These are phyloP conservation scores for Nerophis lumbriciformis DNA, from an alignment of 2,113 vertebrate species.

Conservation along the genomic window DNA sequence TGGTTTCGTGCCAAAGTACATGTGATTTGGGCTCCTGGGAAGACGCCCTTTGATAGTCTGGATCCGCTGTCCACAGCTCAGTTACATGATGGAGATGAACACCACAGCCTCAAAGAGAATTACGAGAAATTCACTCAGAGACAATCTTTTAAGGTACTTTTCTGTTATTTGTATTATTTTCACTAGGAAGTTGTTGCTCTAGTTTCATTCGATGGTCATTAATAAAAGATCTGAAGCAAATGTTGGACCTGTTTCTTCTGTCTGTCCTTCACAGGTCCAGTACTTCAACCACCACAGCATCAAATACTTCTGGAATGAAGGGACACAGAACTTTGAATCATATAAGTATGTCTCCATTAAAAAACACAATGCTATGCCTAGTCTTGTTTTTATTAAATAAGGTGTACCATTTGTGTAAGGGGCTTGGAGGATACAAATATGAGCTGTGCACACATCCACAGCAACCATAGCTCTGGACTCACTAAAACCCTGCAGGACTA, in stretches of 20 bases:
- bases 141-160: conserved; percentile 17
- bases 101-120: conserved; percentile 57
- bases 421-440: conserved; percentile 81
- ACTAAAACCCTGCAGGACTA: conserved; percentile 77
- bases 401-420: conserved; percentile 60
- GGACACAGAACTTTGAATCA: conserved; percentile 78
- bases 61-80: conserved; percentile 49
- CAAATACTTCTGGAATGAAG: conserved; percentile 87
- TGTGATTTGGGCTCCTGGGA: conserved; percentile 70
- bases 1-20: conserved; percentile 88
- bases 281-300: conserved; percentile 86
- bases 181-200: not conserved
- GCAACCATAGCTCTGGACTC: conserved; percentile 80
- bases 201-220: not conserved
- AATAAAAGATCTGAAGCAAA: not conserved
- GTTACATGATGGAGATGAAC: conserved; percentile 65
- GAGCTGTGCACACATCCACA: conserved; percentile 80
- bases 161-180: not conserved
- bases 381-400: not conserved
- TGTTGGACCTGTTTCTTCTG: not conserved
- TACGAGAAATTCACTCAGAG: conserved; percentile 46
- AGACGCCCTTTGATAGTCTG: conserved; percentile 63
- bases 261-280: conserved; percentile 69
- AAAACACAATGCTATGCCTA: not conserved
- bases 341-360: conserved; percentile 73